Percentiles rank a stretch among this genome's conserved stretches.
Conservation (phyloP, 2,797 vertebrate species). For the Tauraco hartlaubi region DNA sequence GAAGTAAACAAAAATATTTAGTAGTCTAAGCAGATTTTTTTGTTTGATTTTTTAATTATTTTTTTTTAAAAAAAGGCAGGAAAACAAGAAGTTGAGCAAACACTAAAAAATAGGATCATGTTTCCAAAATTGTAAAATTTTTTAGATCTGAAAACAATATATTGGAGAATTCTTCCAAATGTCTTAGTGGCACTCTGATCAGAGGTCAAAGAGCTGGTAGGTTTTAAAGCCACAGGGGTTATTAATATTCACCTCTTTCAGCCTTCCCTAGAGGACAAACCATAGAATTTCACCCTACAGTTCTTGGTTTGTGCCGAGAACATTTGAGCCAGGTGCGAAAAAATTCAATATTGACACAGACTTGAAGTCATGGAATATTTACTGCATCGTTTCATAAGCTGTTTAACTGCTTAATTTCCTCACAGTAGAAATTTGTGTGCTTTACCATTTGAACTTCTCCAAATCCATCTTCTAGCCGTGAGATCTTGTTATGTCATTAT, state of each 20-base stretch:
- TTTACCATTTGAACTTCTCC: not conserved
- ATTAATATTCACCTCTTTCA: not conserved
- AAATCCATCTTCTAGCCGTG: not conserved
- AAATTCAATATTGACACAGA: not conserved
- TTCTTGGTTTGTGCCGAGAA: not conserved
- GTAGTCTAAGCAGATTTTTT: not conserved
- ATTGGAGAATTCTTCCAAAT: not conserved
- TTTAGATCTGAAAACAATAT: not conserved
- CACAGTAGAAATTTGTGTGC: not conserved
- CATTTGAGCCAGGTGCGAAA: conserved; percentile 1
- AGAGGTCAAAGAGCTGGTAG: not conserved
- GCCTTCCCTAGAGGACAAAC: not conserved
- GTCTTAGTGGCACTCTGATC: not conserved
- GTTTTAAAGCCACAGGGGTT: not conserved
- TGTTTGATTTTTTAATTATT: not conserved
- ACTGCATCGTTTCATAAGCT: not conserved
- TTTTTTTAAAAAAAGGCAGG: not conserved
- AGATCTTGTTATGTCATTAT: not conserved
- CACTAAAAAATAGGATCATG: not conserved
- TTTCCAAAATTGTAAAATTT: not conserved
- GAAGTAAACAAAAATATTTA: not conserved
- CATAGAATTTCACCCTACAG: not conserved
- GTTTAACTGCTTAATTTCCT: not conserved
- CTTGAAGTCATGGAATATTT: not conserved
- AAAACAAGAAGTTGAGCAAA: not conserved